phyloP scores from a whole-genome alignment of 2,797 vertebrate genomes.

The Gallinago stenura region DNA sequence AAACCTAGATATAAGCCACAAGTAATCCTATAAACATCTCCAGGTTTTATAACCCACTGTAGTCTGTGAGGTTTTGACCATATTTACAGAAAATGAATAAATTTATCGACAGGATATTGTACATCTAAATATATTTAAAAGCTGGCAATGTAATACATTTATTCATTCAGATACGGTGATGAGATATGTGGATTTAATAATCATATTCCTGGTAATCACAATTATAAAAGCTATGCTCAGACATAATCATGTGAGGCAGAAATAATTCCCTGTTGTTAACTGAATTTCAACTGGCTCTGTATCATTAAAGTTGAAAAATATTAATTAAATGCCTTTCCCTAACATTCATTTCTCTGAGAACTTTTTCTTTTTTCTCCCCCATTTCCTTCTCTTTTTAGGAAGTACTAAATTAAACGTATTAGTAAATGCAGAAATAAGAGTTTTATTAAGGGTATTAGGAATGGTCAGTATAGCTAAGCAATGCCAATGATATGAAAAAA shows the following conservation, averaged over 20 bases:
- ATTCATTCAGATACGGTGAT: conserved; percentile 30
- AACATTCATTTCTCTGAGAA: not conserved
- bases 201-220: conserved; percentile 29
- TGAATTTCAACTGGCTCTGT: conserved; percentile 22
- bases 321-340: conserved; percentile 43
- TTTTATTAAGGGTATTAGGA: not conserved
- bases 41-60: not conserved
- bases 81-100: conserved; percentile 46
- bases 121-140: conserved; percentile 27
- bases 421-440: conserved; percentile 1
- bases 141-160: not conserved
- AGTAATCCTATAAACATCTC: conserved; percentile 8
- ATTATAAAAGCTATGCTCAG: conserved; percentile 55
- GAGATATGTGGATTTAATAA: conserved; percentile 63
- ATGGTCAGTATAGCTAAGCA: not conserved
- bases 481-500: not conserved
- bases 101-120: conserved; percentile 6
- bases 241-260: conserved; percentile 42
- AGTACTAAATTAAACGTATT: conserved; percentile 11
- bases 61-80: not conserved
- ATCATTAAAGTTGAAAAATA: conserved; percentile 37
- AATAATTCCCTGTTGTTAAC: conserved; percentile 35
- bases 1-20: conserved; percentile 9
- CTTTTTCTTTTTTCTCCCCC: not conserved
- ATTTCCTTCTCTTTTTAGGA: not conserved